Evolutionary conservation across 2,797 vertebrate genomes (phyloP).

Genomic region (Octomys mimax): DNA sequence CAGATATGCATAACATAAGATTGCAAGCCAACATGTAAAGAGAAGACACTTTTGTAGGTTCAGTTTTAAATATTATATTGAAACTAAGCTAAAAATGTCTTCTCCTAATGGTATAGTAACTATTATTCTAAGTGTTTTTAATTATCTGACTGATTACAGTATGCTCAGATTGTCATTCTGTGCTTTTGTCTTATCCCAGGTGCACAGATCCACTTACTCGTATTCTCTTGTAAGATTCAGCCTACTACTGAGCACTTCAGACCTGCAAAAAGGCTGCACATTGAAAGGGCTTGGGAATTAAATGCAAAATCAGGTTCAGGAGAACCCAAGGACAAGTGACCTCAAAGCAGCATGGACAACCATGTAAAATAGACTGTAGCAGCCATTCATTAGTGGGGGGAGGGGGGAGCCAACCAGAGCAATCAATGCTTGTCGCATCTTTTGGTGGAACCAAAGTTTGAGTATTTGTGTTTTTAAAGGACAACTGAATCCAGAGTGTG

Average conservation of each 20-base stretch:
- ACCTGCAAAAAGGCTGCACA: conserved; percentile 87
- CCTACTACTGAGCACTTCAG: conserved; percentile 84
- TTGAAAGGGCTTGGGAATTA: conserved; percentile 87
- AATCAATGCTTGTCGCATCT: conserved; percentile 87
- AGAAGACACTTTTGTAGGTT: neutral
- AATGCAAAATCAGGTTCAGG: conserved; percentile 85
- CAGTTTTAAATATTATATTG: neutral
- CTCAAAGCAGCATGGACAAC: conserved; percentile 89
- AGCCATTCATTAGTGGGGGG: conserved; percentile 88
- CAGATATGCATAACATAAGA: neutral
- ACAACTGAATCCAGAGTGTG: conserved; percentile 80
- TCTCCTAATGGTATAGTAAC: neutral
- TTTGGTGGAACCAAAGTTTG: conserved; percentile 91
- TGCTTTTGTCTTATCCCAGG: conserved; percentile 77
- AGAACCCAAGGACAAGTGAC: conserved; percentile 89
- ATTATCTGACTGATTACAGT: neutral
- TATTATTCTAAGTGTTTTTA: neutral
- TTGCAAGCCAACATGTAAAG: neutral
- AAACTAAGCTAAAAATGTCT: conserved; percentile 42
- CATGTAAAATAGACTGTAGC: conserved; percentile 90
- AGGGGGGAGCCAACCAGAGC: conserved; percentile 81
- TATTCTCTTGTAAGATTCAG: conserved; percentile 86
- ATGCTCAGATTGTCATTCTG: conserved; percentile 44
- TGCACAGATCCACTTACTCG: conserved; percentile 82
- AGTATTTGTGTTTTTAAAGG: conserved; percentile 90